Evolutionary conservation across 2,113 vertebrate genomes (phyloP).

Genomic region (Gadus chalcogrammus): DNA sequence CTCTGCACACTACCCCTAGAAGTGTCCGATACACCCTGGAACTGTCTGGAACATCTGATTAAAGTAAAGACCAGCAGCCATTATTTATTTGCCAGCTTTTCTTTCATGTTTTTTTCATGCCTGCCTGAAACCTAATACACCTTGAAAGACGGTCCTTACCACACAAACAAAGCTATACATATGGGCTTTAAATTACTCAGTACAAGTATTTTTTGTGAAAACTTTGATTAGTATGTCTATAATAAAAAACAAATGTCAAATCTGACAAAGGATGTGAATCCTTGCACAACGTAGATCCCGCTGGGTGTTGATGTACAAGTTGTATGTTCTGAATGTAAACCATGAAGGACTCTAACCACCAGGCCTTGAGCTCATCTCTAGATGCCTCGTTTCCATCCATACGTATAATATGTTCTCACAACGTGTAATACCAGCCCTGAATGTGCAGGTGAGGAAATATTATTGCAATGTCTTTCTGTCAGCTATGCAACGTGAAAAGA

Average conservation of each 20-base stretch:
- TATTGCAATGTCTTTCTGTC: conserved; percentile 24
- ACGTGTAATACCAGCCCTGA: not conserved
- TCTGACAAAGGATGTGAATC: not conserved
- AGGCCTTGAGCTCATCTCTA: not conserved
- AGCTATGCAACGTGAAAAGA: conserved; percentile 66
- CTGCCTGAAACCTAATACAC: not conserved
- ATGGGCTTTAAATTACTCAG: not conserved
- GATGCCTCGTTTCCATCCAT: not conserved
- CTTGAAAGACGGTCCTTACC: not conserved
- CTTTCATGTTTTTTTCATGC: conserved; percentile 12
- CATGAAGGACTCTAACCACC: not conserved
- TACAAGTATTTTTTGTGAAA: too few species aligned
- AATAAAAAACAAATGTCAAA: not conserved
- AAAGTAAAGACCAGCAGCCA: conserved; percentile 21
- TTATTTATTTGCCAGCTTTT: conserved; percentile 27
- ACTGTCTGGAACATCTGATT: conserved; percentile 1
- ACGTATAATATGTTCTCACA: not conserved
- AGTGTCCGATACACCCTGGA: conserved; percentile 19
- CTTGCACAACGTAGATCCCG: not conserved
- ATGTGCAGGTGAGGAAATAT: not conserved
- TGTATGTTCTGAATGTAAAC: not conserved
- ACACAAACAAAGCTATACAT: not conserved
- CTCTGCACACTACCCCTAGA: conserved; percentile 3
- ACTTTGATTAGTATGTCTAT: too few species aligned
- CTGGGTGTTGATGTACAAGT: not conserved